A percentile compares a stretch with the other conserved stretches of the same genome.
Evolutionary conservation across 2,888 invertebrate genomes (phyloP).

Genomic region (Drosophila meridionalis): DNA sequence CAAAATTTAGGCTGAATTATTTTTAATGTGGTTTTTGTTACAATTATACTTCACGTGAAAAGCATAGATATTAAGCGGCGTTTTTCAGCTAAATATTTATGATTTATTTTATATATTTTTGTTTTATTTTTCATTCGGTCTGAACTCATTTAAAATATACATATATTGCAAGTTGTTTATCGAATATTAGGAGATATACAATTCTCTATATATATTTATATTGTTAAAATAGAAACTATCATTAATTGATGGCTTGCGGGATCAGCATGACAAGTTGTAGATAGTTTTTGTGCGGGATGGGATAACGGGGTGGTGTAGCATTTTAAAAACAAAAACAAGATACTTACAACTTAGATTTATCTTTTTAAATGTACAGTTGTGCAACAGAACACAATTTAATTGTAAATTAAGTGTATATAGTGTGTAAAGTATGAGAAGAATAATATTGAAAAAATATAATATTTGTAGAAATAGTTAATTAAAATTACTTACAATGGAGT

Average conservation of each 20-base stretch:
- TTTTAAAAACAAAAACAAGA: conserved; percentile 47
- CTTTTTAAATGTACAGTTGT: conserved; percentile 66
- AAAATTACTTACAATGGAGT: conserved; percentile 66
- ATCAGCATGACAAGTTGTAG: conserved; percentile 52
- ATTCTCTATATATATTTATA: conserved; percentile 29
- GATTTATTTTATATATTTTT: conserved; percentile 25
- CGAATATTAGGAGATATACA: conserved; percentile 61
- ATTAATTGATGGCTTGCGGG: conserved; percentile 65
- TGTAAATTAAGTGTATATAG: conserved; percentile 40
- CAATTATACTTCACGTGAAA: neutral
- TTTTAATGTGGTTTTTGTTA: neutral
- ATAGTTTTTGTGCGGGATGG: conserved; percentile 33
- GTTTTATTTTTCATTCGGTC: conserved; percentile 30
- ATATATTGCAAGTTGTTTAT: conserved; percentile 70
- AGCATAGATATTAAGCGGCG: conserved; percentile 7
- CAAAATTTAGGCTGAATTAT: neutral
- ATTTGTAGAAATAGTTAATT: conserved; percentile 28
- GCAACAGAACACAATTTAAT: conserved; percentile 52
- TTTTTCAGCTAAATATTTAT: conserved; percentile 35
- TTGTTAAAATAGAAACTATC: conserved; percentile 40
- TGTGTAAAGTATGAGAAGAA: conserved; percentile 9
- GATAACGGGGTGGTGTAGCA: conserved; percentile 32
- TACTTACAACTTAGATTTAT: conserved; percentile 37
- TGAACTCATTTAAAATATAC: conserved; percentile 61
- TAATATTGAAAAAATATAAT: conserved; percentile 20